These are phyloP conservation scores for Onychomys arenicola DNA, from an alignment of 2,797 vertebrate genomes.

Conservation along the genomic window DNA sequence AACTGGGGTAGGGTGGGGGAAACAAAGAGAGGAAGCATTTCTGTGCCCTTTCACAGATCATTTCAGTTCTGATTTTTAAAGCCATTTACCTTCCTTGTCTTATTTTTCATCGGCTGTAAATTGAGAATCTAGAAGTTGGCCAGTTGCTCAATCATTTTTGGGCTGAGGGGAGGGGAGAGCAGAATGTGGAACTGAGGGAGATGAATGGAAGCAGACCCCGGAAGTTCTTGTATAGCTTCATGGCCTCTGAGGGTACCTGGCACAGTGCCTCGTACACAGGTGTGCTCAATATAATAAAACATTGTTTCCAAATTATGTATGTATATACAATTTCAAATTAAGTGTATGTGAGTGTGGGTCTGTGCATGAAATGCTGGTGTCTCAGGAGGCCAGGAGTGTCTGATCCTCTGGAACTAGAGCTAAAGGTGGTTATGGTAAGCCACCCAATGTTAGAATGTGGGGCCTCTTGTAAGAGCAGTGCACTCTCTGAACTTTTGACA, in stretches of 20 bases:
- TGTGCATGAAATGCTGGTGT: neutral
- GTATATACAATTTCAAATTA: neutral
- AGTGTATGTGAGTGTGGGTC: neutral
- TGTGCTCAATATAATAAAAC: neutral
- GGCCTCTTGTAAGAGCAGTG: neutral
- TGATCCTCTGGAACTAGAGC: neutral
- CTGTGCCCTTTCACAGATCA: neutral
- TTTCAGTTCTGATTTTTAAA: neutral
- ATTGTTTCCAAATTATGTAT: neutral
- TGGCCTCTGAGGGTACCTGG: neutral
- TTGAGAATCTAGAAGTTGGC: neutral
- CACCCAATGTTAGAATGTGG: neutral
- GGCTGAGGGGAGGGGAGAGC: neutral
- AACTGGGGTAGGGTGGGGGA: neutral
- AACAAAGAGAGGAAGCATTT: neutral
- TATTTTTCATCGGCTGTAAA: slow-evolving; percentile 34
- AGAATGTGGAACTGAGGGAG: neutral
- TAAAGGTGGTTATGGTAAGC: neutral
- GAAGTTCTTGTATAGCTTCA: neutral
- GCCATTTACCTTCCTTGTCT: neutral
- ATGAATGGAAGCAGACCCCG: neutral
- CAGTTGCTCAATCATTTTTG: neutral
- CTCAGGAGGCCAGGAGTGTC: neutral
- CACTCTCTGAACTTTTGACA: neutral
- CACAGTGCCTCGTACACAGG: neutral